phyloP scores from a whole-genome alignment of 1,140 invertebrate species.

The Tribolium madens region DNA sequence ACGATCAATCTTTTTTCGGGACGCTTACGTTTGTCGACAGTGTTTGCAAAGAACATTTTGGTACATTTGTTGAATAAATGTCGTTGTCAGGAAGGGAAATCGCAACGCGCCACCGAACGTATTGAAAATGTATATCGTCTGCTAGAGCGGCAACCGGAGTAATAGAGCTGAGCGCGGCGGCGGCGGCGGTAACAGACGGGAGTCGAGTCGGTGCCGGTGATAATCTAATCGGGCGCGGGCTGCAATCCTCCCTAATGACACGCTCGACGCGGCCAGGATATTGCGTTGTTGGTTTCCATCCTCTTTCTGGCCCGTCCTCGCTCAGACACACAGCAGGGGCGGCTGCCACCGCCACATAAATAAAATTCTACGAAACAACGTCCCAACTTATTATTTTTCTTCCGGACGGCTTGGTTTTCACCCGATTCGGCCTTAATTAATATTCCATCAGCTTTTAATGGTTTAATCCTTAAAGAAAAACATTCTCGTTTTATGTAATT shows the following conservation, averaged over 20 bases:
- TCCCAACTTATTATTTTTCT: background rate
- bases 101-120: conserved; percentile 1
- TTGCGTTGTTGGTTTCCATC: conserved; percentile 48
- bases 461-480: conserved; percentile 7
- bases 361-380: background rate
- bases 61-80: conserved; percentile 38
- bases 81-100: conserved; percentile 24
- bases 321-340: background rate
- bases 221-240: conserved; percentile 58
- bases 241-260: conserved; percentile 58
- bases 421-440: background rate
- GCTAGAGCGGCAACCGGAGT: background rate
- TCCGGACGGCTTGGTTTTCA: background rate
- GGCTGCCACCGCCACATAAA: background rate
- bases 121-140: conserved; percentile 9
- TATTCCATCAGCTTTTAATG: background rate
- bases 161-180: background rate
- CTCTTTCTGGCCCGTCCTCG: background rate
- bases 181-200: conserved; percentile 44
- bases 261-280: conserved; percentile 55
- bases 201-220: conserved; percentile 50
- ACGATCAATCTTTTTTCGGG: conserved; percentile 8
- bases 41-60: conserved; percentile 20
- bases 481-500: too few species aligned
- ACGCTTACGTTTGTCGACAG: background rate